Base-by-base conservation (phyloP, 2,113 vertebrate species). In the Cyanocitta stelleri region DNA sequence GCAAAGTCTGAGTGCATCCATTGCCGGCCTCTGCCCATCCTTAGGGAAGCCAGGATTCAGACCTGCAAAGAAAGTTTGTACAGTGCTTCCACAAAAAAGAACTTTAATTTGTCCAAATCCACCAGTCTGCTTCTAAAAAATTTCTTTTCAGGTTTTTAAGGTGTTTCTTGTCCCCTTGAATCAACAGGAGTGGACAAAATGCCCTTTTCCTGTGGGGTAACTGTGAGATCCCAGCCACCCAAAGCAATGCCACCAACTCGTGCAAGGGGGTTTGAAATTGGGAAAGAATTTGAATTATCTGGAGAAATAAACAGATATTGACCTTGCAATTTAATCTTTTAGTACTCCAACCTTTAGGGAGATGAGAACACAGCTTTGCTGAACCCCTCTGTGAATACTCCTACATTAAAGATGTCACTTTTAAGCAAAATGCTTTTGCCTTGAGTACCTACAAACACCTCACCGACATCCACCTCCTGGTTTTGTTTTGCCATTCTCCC, bases 201-300 rank as follows among this genome's bases (percentile, higher is more conserved):
- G 9, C 39, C 17, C 33, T 44, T 68, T 52, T 14, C 22, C 32
- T 20, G 51, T 30, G 33, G 32, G 18, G 18, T 39, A 35, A 29
- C 10, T 52, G 10, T 3, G 23, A 69, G 72, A 44, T 9, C 33
- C 26, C 37, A 64, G 23, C 30, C 16, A 6, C 52, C 58, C 30
- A n/a, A 8, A 54, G 63, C 27, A 54, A 16, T 6, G 0, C 2
- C 69, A 30, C 37, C 17, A 37, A 11, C 37, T 56, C 1, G 0
- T 10, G 17, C 35, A 43, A 32, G 4, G 9, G 49, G 13, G 5
- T 11, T 23, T 11, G 29, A 29, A 26, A 29, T 1, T 24, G 46
- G 71, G 16, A 64, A 77, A 48, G 10, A 29, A 35, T 29, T n/a
- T 6, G 17, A 51, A 37, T 51, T 46, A 29, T 27, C 41, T 24